Base-by-base conservation (phyloP, 2,113 vertebrate genomes). In the Neopipo cinnamomea region DNA sequence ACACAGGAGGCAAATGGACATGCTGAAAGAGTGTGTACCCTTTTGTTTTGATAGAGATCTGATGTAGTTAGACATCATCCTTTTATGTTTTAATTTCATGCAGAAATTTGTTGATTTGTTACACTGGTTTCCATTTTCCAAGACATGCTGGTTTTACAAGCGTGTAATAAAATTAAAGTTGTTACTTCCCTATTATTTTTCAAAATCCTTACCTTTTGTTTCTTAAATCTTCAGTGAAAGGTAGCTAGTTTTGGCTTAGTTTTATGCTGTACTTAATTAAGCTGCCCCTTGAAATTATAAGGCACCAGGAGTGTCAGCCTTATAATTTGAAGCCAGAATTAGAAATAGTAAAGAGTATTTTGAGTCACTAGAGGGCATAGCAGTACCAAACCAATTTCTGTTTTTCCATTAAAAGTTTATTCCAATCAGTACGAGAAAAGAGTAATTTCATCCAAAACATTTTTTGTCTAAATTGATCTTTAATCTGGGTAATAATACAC, bases 341-440 rank as follows among this genome's bases (percentile, higher is more conserved):
- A 91, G 61, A 79, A 91, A 84, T 11, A 62, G 52, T 35, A 12
- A 82, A 91, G 79, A 92, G 49, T 82, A 77, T 86, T 95, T 92
- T 91, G 76, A 94, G 92, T 89, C 93, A 82, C 95, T 96, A 97
- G 96, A 95, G 93, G 95, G 96, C 97, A 91, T 46, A 88, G 81
- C 58, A 78, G 90, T 63, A 95, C 77, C 37, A 88, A 88, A 77
- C 9, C 68, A 73, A 11, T 75, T 85, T 86, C 62, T 92, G 11
- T 50, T 89, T 92, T 50, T 81, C 30, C 18, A 16, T 74, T n/a
- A 37, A 13, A 23, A 78, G 66, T 87, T 56, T 70, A 59, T 91
- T 83, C 11, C 17, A 17, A 84, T 93, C 46, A 44, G 13, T 63
- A 19, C 49, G 33, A 84, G 49, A 84, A 93, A 71, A 77, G 20